Evolutionary conservation across 2,888 invertebrate genomes (phyloP).

Genomic region (Pogonocherus hispidulus): DNA sequence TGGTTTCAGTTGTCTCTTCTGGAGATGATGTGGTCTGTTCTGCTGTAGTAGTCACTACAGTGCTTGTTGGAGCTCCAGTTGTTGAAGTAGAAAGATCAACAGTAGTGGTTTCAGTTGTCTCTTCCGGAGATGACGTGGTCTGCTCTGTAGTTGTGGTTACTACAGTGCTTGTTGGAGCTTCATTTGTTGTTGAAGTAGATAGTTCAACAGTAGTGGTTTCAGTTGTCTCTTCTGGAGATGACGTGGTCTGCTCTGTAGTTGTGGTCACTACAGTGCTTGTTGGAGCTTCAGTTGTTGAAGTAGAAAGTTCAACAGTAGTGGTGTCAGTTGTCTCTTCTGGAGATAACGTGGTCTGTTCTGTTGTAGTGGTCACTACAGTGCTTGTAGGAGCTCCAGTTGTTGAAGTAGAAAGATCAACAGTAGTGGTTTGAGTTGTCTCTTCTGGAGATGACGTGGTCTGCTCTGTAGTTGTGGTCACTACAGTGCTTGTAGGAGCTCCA

Average conservation of each 20-base stretch:
- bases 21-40: constrained; percentile 2
- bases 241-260: constrained; percentile 13
- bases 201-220: not conserved
- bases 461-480: no score
- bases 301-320: not conserved
- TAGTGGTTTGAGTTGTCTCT: constrained; percentile 7
- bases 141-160: no score
- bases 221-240: not conserved
- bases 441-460: not conserved
- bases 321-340: no score
- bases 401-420: constrained; percentile 8
- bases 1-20: no score
- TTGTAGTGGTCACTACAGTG: not conserved
- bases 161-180: constrained; percentile 3
- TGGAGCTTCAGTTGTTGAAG: not conserved
- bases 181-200: no score
- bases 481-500: not conserved
- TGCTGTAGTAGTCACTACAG: not conserved
- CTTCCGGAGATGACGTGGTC: no score
- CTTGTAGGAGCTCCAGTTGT: not conserved
- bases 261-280: not conserved
- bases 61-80: not conserved
- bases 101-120: no score
- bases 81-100: not conserved
- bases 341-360: not conserved